phyloP scores from a whole-genome alignment of 2,113 vertebrate genomes.

The Sinocyclocheilus anophthalmus region DNA sequence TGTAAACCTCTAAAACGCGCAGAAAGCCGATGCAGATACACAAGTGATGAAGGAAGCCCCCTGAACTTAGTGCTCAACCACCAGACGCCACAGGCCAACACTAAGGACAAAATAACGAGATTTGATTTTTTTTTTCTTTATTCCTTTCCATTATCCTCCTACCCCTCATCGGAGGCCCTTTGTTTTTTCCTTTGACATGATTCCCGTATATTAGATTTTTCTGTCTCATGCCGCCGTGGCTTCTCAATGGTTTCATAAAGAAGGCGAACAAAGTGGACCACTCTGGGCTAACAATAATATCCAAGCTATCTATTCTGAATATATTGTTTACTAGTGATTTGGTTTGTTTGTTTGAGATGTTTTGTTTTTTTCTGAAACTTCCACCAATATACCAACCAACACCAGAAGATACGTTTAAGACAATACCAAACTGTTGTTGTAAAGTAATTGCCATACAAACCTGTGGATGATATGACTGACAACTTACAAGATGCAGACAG shows the following conservation, averaged over 20 bases:
- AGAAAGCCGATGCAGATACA: neutral
- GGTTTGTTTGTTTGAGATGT: neutral
- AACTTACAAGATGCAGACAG: neutral
- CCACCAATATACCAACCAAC: neutral
- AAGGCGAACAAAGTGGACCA: conserved; percentile 20
- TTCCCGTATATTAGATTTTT: conserved; percentile 65
- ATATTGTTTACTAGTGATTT: conserved; percentile 19
- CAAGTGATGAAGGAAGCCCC: too few species aligned
- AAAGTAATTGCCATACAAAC: neutral
- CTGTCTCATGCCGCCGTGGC: conserved; percentile 39
- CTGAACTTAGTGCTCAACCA: too few species aligned
- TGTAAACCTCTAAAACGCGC: neutral
- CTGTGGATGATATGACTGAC: neutral
- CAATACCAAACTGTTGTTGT: neutral
- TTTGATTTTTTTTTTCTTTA: conserved; percentile 1
- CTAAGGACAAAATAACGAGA: conserved; percentile 6
- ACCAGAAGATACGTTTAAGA: neutral
- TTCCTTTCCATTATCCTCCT: conserved; percentile 1
- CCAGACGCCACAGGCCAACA: neutral
- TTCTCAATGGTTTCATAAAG: conserved; percentile 2
- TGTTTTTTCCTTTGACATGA: conserved; percentile 57
- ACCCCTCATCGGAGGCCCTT: neutral
- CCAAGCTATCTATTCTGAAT: neutral
- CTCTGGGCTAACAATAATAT: conserved; percentile 12
- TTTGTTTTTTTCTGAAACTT: too few species aligned